These are phyloP conservation scores for Cylindroiulus punctatus DNA, from an alignment of 2,888 invertebrate species.

Conservation along the genomic window DNA sequence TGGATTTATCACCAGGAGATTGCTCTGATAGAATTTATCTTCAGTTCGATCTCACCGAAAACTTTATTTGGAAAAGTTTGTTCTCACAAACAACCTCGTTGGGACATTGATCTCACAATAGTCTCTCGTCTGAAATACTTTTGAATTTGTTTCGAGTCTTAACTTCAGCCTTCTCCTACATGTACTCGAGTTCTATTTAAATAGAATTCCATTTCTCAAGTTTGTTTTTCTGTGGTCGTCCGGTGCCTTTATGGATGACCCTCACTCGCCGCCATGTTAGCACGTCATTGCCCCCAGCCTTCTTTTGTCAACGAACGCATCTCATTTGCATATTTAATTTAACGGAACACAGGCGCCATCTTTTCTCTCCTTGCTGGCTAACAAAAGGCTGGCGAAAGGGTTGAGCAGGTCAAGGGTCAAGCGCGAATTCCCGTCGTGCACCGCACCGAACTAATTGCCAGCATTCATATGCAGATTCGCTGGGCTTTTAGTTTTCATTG, in stretches of 20 bases:
- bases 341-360: not conserved
- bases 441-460: not conserved
- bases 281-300: not conserved
- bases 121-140: no score
- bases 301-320: not conserved
- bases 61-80: no score
- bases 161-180: no score
- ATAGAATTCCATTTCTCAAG: no score
- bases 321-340: constrained; percentile 21
- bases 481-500: not conserved
- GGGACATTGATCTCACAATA: no score
- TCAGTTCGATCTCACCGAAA: no score
- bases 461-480: constrained; percentile 8
- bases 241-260: not conserved
- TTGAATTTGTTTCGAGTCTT: no score
- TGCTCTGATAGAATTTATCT: no score
- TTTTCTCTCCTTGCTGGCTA: not conserved
- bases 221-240: no score
- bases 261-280: not conserved
- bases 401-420: constrained; percentile 11
- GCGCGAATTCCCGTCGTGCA: constrained; percentile 19
- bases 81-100: no score
- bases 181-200: no score
- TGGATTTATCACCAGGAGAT: no score
- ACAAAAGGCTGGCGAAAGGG: constrained; percentile 1